Percentiles rank a stretch among this genome's conserved stretches.
Evolutionary conservation across 2,888 invertebrate genomes (phyloP).

Genomic region (Venustoraphidia nigricollis): DNA sequence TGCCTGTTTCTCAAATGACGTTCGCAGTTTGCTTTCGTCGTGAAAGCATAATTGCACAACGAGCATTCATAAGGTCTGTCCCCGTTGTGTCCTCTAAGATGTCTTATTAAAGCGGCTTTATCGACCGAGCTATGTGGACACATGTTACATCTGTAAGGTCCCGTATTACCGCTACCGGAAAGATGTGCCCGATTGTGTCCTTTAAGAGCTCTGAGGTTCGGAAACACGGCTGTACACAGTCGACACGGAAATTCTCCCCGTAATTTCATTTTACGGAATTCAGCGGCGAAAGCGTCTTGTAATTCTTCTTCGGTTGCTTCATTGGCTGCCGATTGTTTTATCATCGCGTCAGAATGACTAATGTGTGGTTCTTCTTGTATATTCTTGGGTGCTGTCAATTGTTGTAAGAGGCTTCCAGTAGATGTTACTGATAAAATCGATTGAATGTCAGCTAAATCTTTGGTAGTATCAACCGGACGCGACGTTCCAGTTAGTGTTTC

Average conservation of each 20-base stretch:
- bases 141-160: conserved; percentile 85
- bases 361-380: background rate
- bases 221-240: conserved; percentile 75
- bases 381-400: conserved; percentile 31
- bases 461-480: conserved; percentile 33
- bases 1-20: conserved; percentile 86
- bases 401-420: conserved; percentile 46
- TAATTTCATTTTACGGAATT: conserved; percentile 77
- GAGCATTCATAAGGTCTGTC: conserved; percentile 90
- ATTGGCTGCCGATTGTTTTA: conserved; percentile 3
- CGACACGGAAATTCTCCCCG: conserved; percentile 83
- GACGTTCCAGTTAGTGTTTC: conserved; percentile 18
- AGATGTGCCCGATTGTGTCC: conserved; percentile 81
- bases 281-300: conserved; percentile 70
- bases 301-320: conserved; percentile 48
- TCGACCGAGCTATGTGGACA: conserved; percentile 80
- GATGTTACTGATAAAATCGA: conserved; percentile 69
- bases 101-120: conserved; percentile 80
- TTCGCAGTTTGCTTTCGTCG: conserved; percentile 95
- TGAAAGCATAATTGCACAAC: conserved; percentile 92
- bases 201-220: conserved; percentile 77
- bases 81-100: conserved; percentile 89
- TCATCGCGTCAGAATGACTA: background rate
- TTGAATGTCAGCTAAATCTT: conserved; percentile 74
- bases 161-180: conserved; percentile 51